Percentiles rank a stretch among this genome's conserved stretches.
Conservation (phyloP, 2,888 invertebrate species). For the Galerucella nymphaeae region DNA sequence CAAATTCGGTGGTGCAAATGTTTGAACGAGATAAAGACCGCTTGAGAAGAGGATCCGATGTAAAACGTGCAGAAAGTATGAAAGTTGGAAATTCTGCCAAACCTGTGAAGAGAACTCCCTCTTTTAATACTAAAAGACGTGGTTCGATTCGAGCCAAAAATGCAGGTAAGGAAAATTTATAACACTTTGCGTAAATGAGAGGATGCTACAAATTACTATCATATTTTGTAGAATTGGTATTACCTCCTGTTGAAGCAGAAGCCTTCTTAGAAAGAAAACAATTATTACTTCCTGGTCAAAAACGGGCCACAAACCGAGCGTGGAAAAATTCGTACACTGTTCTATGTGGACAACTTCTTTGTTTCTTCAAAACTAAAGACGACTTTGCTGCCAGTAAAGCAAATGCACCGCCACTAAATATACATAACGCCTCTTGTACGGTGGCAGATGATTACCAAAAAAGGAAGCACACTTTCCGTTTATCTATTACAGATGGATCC, state of each 20-base stretch:
- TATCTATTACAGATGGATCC: conserved; percentile 89
- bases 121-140: conserved; percentile 91
- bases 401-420: conserved; percentile 86
- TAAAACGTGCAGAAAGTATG: conserved; percentile 93
- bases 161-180: conserved; percentile 15
- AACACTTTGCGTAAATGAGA: neutral
- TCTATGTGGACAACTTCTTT: conserved; percentile 94
- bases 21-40: conserved; percentile 68
- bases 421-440: conserved; percentile 82
- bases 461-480: conserved; percentile 91
- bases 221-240: conserved; percentile 66
- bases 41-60: conserved; percentile 68
- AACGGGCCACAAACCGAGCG: conserved; percentile 92
- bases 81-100: conserved; percentile 73
- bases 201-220: neutral
- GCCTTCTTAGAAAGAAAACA: conserved; percentile 94
- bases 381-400: conserved; percentile 92
- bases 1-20: conserved; percentile 71
- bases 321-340: conserved; percentile 97
- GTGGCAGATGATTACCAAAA: conserved; percentile 95
- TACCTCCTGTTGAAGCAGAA: conserved; percentile 93
- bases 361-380: conserved; percentile 96
- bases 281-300: conserved; percentile 91
- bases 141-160: conserved; percentile 74
- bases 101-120: conserved; percentile 90